phyloP scores from a whole-genome alignment of 2,113 vertebrate genomes.

The Leptocoma aspasia region DNA sequence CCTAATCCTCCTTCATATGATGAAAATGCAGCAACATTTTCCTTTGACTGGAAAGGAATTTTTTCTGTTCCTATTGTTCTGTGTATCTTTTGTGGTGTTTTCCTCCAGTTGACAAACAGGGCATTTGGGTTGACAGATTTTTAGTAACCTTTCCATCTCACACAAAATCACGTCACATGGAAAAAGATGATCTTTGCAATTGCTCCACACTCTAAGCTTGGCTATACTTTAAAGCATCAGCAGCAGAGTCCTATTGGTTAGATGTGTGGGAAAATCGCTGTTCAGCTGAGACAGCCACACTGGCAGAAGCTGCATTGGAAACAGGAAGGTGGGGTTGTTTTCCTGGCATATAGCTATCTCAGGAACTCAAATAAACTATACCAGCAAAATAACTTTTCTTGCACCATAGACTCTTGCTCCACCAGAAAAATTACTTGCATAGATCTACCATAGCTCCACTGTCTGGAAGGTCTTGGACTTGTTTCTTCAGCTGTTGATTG shows the following conservation, averaged over 20 bases:
- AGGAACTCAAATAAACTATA: not conserved
- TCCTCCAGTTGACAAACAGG: not conserved
- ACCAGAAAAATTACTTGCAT: not conserved
- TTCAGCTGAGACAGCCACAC: not conserved
- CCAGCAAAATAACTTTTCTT: not conserved
- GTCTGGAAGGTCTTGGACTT: not conserved
- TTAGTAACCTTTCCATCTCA: slow-evolving; percentile 8
- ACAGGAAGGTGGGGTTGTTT: not conserved
- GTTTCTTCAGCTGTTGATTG: not conserved
- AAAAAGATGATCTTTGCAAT: slow-evolving; percentile 13
- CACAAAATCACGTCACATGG: not conserved
- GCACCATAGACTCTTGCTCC: fast-evolving
- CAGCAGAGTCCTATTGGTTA: not conserved
- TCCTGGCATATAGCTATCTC: not conserved
- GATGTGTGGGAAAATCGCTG: not conserved
- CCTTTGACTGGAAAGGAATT: not conserved
- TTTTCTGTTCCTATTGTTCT: not conserved
- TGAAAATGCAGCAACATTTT: not conserved
- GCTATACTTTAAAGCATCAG: not conserved
- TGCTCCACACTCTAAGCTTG: not conserved
- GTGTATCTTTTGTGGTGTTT: slow-evolving; percentile 25
- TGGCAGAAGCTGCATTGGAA: not conserved
- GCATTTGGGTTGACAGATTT: not conserved
- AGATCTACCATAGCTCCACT: not conserved
- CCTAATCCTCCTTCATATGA: not conserved